Conservation (phyloP, 2,113 vertebrate genomes). For the Echinops telfairi region DNA sequence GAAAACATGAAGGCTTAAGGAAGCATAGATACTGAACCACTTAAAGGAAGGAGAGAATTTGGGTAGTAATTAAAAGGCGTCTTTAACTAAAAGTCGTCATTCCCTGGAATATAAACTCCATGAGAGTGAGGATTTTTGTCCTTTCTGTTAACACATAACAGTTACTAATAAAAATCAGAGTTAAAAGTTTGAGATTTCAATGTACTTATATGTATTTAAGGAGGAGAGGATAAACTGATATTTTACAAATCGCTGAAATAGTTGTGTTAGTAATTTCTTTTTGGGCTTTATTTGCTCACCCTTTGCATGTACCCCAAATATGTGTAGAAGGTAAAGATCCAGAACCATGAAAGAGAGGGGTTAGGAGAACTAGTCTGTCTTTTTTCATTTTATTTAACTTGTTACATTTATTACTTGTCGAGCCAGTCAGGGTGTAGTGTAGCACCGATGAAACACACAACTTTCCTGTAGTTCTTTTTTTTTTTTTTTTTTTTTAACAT, state of each 20-base stretch:
- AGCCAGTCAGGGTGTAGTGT: too few relatives aligned
- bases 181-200: slow-evolving; percentile 26
- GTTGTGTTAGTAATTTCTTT: not conserved
- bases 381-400: slow-evolving; percentile 45
- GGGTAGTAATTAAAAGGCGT: too few relatives aligned
- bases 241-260: slow-evolving; percentile 13
- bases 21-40: too few relatives aligned
- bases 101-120: too few relatives aligned
- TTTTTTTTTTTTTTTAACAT: too few relatives aligned
- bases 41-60: too few relatives aligned
- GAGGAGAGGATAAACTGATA: not conserved
- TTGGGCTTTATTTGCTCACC: not conserved
- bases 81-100: too few relatives aligned
- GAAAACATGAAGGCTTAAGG: too few relatives aligned
- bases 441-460: too few relatives aligned
- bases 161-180: slow-evolving; percentile 40
- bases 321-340: not conserved
- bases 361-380: not conserved
- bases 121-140: too few relatives aligned
- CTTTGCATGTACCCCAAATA: not conserved
- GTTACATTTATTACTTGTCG: too few relatives aligned
- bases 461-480: too few relatives aligned
- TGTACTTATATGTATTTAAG: not conserved
- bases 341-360: not conserved
- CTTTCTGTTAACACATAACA: not conserved